phyloP scores from a whole-genome alignment of 2,888 invertebrate genomes.

The Eupithecia subumbrata region DNA sequence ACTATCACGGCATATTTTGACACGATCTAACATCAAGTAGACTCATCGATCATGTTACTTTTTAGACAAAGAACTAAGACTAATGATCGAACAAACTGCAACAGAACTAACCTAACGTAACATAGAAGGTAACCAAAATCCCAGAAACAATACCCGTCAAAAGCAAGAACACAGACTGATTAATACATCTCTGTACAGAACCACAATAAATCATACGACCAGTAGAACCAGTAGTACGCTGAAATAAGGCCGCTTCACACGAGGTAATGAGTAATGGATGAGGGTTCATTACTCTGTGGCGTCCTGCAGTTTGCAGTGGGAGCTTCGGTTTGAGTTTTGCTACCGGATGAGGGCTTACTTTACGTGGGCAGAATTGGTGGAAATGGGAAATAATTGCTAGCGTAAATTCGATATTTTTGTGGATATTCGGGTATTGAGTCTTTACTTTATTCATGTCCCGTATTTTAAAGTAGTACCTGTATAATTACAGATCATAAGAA shows the following conservation, averaged over 20 bases:
- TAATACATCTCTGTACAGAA: conserved; percentile 47
- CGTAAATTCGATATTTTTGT: background rate
- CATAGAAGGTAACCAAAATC: conserved; percentile 16
- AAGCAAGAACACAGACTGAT: conserved; percentile 45
- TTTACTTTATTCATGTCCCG: background rate
- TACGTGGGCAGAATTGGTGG: background rate
- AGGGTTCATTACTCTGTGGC: conserved; percentile 75
- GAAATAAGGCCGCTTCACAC: conserved; percentile 69
- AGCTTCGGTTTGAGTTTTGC: conserved; percentile 14
- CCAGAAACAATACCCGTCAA: conserved; percentile 40
- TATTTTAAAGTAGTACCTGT: background rate
- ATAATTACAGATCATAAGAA: background rate
- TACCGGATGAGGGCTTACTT: conserved; percentile 12
- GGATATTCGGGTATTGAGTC: background rate
- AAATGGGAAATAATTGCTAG: background rate
- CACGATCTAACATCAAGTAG: background rate
- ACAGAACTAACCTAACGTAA: conserved; percentile 12
- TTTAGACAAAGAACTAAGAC: background rate
- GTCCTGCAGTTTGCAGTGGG: conserved; percentile 62
- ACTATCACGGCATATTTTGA: too few species aligned
- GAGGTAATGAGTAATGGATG: conserved; percentile 69
- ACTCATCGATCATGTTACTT: background rate
- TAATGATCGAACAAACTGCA: background rate
- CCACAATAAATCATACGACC: conserved; percentile 48
- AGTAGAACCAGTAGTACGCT: conserved; percentile 59